Evolutionary conservation across 2,888 invertebrate species (phyloP).

Genomic region (Nematopogon swammerdamellus): DNA sequence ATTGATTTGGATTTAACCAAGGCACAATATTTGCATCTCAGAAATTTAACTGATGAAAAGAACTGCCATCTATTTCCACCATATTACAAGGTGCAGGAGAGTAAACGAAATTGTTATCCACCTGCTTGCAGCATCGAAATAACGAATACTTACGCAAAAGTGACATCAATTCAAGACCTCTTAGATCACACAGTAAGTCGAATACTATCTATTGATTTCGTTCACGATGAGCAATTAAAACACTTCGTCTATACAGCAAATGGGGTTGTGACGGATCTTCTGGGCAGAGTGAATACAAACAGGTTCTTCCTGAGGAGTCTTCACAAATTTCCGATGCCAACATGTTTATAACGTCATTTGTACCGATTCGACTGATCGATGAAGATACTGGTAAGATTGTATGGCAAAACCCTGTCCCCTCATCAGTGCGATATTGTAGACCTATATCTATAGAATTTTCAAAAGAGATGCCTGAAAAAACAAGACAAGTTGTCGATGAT

Average conservation of each 20-base stretch:
- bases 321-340: conserved; percentile 10
- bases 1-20: no score
- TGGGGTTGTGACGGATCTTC: conserved; percentile 9
- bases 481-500: conserved; percentile 11
- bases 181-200: conserved; percentile 12
- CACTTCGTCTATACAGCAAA: conserved; percentile 6
- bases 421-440: conserved; percentile 9
- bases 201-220: conserved; percentile 1
- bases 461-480: no score
- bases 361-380: conserved; percentile 12
- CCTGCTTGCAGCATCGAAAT: no score
- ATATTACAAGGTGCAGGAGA: conserved; percentile 3
- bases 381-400: conserved; percentile 7
- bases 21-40: conserved; percentile 10
- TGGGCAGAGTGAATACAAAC: conserved; percentile 5
- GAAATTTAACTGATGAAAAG: conserved; percentile 2
- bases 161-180: conserved; percentile 9
- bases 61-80: conserved; percentile 1
- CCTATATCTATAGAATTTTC: conserved; percentile 9
- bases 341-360: conserved; percentile 12
- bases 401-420: conserved; percentile 13
- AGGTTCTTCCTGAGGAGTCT: conserved; percentile 8
- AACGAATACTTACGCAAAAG: no score
- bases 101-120: neutral
- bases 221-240: conserved; percentile 4